Conservation (phyloP, 2,797 vertebrate species). For the Pempheris klunzingeri region DNA sequence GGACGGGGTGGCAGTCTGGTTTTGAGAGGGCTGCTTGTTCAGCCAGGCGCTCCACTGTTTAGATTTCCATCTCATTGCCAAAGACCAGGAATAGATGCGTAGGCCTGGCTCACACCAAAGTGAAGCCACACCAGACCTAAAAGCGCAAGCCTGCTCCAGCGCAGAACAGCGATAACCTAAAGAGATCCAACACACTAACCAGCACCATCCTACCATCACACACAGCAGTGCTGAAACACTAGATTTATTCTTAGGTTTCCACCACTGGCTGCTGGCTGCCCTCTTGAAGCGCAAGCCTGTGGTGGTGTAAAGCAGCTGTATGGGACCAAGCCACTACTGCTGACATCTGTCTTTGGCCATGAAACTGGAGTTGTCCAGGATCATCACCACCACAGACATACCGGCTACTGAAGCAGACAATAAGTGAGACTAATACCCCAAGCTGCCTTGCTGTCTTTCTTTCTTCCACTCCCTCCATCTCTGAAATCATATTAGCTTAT, state of each 20-base stretch:
- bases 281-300: slow-evolving; percentile 69
- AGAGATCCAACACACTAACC: slow-evolving; percentile 39
- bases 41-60: slow-evolving; percentile 75
- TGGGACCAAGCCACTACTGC: slow-evolving; percentile 61
- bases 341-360: slow-evolving; percentile 77
- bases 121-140: slow-evolving; percentile 40
- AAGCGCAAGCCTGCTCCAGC: slow-evolving; percentile 29
- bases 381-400: slow-evolving; percentile 75
- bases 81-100: slow-evolving; percentile 75
- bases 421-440: slow-evolving; percentile 78
- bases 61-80: slow-evolving; percentile 83
- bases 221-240: slow-evolving; percentile 70
- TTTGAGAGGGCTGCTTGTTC: slow-evolving; percentile 84
- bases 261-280: slow-evolving; percentile 76
- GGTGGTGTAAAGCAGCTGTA: slow-evolving; percentile 75
- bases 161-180: slow-evolving; percentile 45
- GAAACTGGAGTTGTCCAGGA: slow-evolving; percentile 73
- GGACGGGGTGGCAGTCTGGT: slow-evolving; percentile 68
- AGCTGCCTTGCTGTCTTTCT: slow-evolving; percentile 71
- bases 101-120: slow-evolving; percentile 38
- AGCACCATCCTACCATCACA: slow-evolving; percentile 57
- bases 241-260: slow-evolving; percentile 80
- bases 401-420: slow-evolving; percentile 76
- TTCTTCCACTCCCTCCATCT: slow-evolving; percentile 71
- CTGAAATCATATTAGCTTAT: slow-evolving; percentile 79